Evolutionary conservation across 92 coral and sea anemone genomes (phyloP), one percentile per base, ranked within the genome.

Genomic region (Desmophyllum pertusum): DNA sequence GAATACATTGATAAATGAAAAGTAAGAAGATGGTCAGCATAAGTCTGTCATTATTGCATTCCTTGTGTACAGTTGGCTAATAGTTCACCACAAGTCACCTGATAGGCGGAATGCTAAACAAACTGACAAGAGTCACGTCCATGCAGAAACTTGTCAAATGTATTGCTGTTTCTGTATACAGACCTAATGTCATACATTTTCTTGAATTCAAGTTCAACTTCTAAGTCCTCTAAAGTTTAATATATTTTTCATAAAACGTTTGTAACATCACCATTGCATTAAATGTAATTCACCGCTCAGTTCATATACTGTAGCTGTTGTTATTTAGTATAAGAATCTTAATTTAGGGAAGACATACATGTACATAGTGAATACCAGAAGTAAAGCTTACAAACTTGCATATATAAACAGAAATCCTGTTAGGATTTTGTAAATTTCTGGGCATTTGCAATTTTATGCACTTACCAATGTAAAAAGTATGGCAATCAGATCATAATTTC

Each of bases 111-210:
- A 78, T 78, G 82, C 82, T 14, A 78, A 23, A 78, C 1, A 29
- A 57, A 78, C 23, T 40, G 71, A 78, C 38, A 38, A 78, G 82
- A 23, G n/a, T n/a, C n/a, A n/a, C n/a, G 82, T 78, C 82, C 82
- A 78, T 61, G 40, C 82, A 78, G 82, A 78, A 59, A 78, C 71
- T 10, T 23, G 41, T 41, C 37, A 57, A 53, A 11, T 25, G 14
- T 36, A 61, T 25, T 78, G 53, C 82, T 78, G 72, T 78, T 59
- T 78, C 30, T 78, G 82, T 78, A 77, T 77, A 77, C 81, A 77
- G 81, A 77, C 81, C 81, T 77, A n/a, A n/a, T 77, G 81, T 77
- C 81, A 78, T n/a, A 78, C 38, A 78, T 33, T 77, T 55, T 21
- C 6, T 23, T 55, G 7, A 53, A 53, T 10, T 53, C 17, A 59